Evolutionary conservation across 2,888 invertebrate species (phyloP).

Genomic region (Thysanoteuthis rhombus): DNA sequence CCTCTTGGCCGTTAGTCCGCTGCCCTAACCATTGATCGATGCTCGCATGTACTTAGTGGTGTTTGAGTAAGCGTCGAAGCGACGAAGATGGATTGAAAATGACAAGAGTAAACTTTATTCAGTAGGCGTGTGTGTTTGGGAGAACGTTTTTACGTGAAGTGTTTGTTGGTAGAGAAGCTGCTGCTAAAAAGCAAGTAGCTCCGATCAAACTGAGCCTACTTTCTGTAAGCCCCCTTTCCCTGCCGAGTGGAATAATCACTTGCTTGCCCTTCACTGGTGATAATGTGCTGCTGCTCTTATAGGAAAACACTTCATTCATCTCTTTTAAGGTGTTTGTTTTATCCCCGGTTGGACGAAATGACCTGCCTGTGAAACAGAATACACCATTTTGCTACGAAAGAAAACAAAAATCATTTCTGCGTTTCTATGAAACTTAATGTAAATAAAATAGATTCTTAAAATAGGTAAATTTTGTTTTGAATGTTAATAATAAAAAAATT

Average conservation of each 20-base stretch:
- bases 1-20: background rate
- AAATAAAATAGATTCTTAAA: no score
- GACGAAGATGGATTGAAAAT: background rate
- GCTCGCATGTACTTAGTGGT: background rate
- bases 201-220: background rate
- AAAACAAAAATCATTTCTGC: background rate
- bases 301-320: background rate
- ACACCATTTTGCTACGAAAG: background rate
- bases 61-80: background rate
- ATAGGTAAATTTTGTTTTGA: no score
- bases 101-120: slow-evolving; percentile 12
- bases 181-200: background rate
- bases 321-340: background rate
- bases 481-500: no score
- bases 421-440: no score
- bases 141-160: background rate
- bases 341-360: background rate
- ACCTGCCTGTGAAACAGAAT: background rate
- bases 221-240: background rate
- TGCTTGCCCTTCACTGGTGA: no score
- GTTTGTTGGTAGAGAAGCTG: background rate
- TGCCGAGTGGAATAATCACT: background rate
- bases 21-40: background rate
- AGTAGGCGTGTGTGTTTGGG: background rate
- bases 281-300: no score